phyloP scores from a whole-genome alignment of 2,797 vertebrate genomes.

The Percopsis omiscomaycus region DNA sequence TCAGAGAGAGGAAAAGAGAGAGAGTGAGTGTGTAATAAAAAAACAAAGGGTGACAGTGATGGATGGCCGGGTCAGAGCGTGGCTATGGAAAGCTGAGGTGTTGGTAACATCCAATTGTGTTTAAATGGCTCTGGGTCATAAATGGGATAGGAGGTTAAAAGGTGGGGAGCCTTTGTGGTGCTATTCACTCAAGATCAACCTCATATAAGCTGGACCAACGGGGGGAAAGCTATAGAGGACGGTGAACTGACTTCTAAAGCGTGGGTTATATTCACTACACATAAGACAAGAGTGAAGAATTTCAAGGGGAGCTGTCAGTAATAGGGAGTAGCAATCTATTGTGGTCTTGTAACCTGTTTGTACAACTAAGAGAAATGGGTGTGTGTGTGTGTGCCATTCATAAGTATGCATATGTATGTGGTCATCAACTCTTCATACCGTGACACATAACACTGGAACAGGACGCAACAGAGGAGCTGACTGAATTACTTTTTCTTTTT shows the following conservation, averaged over 20 bases:
- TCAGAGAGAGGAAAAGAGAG: conserved; percentile 39
- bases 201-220: conserved; percentile 54
- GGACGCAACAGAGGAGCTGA: conserved; percentile 56
- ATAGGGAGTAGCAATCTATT: not conserved
- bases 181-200: conserved; percentile 63
- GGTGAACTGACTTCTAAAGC: conserved; percentile 27
- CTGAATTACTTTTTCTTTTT: conserved; percentile 60
- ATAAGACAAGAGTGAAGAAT: conserved; percentile 5
- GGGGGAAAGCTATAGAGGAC: conserved; percentile 32
- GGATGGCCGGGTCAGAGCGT: conserved; percentile 66
- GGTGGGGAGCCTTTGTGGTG: conserved; percentile 57
- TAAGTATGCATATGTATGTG: conserved; percentile 22
- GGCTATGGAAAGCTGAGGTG: conserved; percentile 66
- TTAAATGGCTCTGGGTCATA: conserved; percentile 74
- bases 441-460: conserved; percentile 57
- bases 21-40: conserved; percentile 64
- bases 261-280: conserved; percentile 2
- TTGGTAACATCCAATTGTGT: conserved; percentile 78
- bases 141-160: conserved; percentile 72
- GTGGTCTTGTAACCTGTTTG: not conserved
- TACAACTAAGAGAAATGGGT: not conserved
- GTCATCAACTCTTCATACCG: conserved; percentile 44
- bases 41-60: conserved; percentile 66
- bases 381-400: conserved; percentile 4
- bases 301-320: not conserved